Conservation (phyloP, 2,888 invertebrate species). For the Conops quadrifasciatus region DNA sequence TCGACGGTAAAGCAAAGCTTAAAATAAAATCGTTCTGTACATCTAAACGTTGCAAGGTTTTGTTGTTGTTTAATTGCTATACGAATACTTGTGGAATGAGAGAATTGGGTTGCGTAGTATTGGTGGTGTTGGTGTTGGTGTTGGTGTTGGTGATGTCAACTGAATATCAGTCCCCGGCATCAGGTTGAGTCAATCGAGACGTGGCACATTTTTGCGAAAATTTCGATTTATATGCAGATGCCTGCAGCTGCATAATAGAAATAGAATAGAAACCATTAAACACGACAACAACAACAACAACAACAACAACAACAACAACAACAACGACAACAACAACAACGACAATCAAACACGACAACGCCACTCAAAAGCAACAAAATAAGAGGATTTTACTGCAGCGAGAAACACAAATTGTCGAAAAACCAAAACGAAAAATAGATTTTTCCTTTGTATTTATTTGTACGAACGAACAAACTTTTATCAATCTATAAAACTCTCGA, state of each 20-base stretch:
- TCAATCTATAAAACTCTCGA: no score
- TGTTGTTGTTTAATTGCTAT: no score
- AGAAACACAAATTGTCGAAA: no score
- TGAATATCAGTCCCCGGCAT: neutral
- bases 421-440: neutral
- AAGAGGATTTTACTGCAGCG: no score
- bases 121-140: neutral
- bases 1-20: neutral
- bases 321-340: no score
- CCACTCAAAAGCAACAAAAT: no score
- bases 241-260: constrained; percentile 41
- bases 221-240: constrained; percentile 45
- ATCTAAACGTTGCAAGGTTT: neutral
- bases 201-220: constrained; percentile 34
- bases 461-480: no score
- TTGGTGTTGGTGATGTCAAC: neutral
- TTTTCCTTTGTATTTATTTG: neutral
- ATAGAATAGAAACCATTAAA: no score
- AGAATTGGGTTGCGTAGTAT: neutral
- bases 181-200: constrained; percentile 22
- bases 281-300: constrained; percentile 29
- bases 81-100: no score
- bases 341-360: no score
- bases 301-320: constrained; percentile 16
- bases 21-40: neutral